Evolutionary conservation across 2,113 vertebrate genomes (phyloP).

Genomic region (Hiodon alosoides): DNA sequence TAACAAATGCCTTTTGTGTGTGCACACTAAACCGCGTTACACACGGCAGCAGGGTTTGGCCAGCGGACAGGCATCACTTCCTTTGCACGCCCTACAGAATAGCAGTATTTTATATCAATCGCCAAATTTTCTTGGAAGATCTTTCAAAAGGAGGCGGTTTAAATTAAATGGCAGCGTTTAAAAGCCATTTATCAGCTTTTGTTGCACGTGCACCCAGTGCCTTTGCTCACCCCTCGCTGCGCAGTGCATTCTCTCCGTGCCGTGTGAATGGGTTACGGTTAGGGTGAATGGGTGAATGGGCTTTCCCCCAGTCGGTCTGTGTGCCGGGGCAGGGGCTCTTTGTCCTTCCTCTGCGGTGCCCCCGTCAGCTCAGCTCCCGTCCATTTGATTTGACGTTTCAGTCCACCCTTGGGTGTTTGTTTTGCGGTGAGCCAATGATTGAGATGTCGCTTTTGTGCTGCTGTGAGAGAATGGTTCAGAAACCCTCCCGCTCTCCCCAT

Average conservation of each 20-base stretch:
- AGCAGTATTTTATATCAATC: background rate
- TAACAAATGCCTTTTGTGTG: background rate
- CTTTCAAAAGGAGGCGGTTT: background rate
- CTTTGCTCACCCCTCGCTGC: background rate
- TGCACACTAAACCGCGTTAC: slow-evolving; percentile 47
- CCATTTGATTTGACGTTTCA: background rate
- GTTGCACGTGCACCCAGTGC: background rate
- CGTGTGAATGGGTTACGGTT: background rate
- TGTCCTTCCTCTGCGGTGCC: too few relatives aligned
- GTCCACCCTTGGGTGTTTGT: slow-evolving; percentile 1
- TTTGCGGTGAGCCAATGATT: slow-evolving; percentile 1
- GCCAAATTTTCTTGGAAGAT: background rate
- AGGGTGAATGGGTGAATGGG: too few relatives aligned
- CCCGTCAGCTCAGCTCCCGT: background rate
- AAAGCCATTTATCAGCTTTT: background rate
- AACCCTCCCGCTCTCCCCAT: background rate
- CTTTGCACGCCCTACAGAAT: background rate
- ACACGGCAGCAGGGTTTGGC: slow-evolving; percentile 17
- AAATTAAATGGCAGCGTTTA: background rate
- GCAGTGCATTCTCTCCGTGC: background rate
- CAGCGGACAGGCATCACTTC: background rate
- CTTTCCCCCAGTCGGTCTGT: too few relatives aligned
- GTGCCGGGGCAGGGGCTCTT: too few relatives aligned
- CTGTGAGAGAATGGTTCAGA: background rate
- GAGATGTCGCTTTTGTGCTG: background rate